Conservation (phyloP, 2,113 vertebrate genomes). For the Ceratotherium simum region DNA sequence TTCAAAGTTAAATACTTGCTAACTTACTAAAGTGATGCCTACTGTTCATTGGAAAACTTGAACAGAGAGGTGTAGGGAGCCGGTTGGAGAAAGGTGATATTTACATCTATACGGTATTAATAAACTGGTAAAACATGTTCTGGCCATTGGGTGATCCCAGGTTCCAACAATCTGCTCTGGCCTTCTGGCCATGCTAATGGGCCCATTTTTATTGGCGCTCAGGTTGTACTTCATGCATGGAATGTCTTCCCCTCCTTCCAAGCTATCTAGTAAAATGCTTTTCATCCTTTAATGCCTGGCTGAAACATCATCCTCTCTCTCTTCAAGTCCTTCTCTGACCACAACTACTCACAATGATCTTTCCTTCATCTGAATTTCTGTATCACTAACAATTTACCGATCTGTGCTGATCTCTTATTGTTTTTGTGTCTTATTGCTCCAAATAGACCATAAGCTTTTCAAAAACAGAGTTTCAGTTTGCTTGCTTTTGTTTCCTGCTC, state of each 20-base stretch:
- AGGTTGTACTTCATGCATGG: not conserved
- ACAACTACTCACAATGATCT: not conserved
- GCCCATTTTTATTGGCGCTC: not conserved
- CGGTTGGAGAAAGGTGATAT: not conserved
- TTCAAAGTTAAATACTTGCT: not conserved
- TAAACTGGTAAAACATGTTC: not conserved
- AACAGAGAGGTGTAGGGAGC: not conserved
- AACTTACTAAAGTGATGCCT: not conserved
- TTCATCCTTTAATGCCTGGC: not conserved
- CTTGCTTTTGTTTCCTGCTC: not conserved
- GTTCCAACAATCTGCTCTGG: not conserved
- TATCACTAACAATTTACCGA: not conserved
- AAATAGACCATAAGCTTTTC: not conserved
- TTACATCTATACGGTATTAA: not conserved
- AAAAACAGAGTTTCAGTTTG: not conserved
- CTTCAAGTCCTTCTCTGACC: not conserved
- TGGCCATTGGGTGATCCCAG: not conserved
- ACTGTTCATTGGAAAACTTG: not conserved
- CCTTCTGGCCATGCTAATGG: not conserved
- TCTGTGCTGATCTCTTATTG: not conserved
- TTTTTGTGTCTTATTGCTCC: not conserved
- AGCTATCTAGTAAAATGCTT: not conserved
- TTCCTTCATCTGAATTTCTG: not conserved
- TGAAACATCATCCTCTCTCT: not conserved
- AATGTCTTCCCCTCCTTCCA: not conserved